Percentiles rank a stretch among this genome's conserved stretches.
Evolutionary conservation across 2,113 vertebrate species (phyloP).

Genomic region (Petrocephalus microphthalmus): DNA sequence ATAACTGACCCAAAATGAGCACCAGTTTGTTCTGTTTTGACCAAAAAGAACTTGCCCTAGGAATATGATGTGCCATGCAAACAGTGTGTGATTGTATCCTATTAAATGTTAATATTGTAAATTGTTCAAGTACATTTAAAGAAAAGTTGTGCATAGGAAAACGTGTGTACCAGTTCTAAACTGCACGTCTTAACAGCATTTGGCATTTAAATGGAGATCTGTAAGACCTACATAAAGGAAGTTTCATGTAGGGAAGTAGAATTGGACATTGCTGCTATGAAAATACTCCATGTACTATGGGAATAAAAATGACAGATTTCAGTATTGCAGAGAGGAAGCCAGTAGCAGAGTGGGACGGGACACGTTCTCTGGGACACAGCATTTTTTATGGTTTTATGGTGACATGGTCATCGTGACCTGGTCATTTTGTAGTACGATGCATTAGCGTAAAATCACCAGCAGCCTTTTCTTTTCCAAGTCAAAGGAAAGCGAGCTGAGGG

Average conservation of each 20-base stretch:
- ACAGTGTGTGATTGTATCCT: constrained; percentile 14
- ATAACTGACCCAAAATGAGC: neutral
- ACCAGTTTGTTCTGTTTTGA: neutral
- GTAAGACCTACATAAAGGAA: neutral
- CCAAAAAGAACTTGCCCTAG: neutral
- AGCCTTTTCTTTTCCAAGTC: constrained; percentile 52
- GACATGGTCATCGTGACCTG: neutral
- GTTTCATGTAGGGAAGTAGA: neutral
- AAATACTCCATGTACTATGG: neutral
- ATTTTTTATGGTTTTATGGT: neutral
- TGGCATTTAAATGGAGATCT: neutral
- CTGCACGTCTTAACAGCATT: neutral
- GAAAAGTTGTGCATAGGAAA: neutral
- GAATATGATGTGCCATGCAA: constrained; percentile 4
- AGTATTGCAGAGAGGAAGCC: neutral
- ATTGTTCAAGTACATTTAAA: neutral
- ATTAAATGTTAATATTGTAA: constrained; percentile 6
- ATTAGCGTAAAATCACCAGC: constrained; percentile 68
- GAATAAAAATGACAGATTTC: neutral
- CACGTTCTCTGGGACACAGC: constrained; percentile 2
- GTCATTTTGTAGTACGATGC: constrained; percentile 1
- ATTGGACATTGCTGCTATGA: constrained; percentile 12
- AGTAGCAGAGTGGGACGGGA: neutral
- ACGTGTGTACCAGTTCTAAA: neutral
- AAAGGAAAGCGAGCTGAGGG: constrained; percentile 40